phyloP scores from a whole-genome alignment of 1,140 invertebrate species.

The Pseudomyrmex pallidus region DNA sequence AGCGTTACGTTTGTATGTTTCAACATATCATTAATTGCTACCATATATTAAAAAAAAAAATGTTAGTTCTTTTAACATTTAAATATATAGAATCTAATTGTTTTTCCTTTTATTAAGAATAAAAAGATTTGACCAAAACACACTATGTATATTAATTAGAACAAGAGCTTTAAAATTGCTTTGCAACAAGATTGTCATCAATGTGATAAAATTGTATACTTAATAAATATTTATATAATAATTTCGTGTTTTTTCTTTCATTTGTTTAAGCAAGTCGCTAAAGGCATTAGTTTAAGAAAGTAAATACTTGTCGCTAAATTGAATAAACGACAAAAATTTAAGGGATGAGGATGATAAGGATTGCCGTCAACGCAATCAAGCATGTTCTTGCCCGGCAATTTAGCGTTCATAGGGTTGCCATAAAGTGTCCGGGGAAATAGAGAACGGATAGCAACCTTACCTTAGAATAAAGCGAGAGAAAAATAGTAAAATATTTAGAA shows the following conservation, averaged over 20 bases:
- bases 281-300: slow-evolving; percentile 15
- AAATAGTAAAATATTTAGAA: too few species aligned
- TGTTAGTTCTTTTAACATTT: too few species aligned
- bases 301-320: slow-evolving; percentile 56
- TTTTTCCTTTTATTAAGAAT: neutral
- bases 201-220: slow-evolving; percentile 47
- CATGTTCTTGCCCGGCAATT: neutral
- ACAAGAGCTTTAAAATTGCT: slow-evolving; percentile 1
- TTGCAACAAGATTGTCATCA: slow-evolving; percentile 35
- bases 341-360: slow-evolving; percentile 29
- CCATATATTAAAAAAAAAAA: too few species aligned
- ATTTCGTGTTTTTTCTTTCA: slow-evolving; percentile 28
- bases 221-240: slow-evolving; percentile 52
- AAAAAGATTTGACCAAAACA: neutral
- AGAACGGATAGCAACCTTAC: too few species aligned
- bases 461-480: too few species aligned
- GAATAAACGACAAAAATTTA: slow-evolving; percentile 50
- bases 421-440: too few species aligned
- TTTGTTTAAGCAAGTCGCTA: slow-evolving; percentile 49
- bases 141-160: slow-evolving; percentile 26
- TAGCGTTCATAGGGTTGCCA: too few species aligned
- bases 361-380: slow-evolving; percentile 26
- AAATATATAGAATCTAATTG: too few species aligned
- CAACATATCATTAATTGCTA: slow-evolving; percentile 28
- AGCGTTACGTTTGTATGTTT: neutral